Evolutionary conservation across 2,888 invertebrate genomes (phyloP), one percentile per base, ranked within the genome.

Genomic region (Elysia crispata): DNA sequence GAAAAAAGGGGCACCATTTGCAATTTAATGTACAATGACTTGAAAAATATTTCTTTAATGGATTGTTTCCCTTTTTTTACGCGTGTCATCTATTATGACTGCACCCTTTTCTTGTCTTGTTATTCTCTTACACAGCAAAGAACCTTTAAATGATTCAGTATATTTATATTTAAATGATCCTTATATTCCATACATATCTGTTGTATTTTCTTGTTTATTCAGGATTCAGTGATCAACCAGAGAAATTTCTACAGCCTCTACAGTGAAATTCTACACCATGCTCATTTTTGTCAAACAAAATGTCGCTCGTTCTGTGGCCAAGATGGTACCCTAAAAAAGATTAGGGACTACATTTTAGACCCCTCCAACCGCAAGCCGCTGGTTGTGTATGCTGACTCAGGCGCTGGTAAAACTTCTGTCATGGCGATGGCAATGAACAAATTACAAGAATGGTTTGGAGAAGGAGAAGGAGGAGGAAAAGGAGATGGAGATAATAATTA

Each of bases 301-400:
- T 89, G 89, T 80, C 85, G 86, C 62, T 83, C 86, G 1, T 91
- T 91, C 83, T 88, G 89, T 83, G 91, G 91, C 11, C 89, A 87
- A 79, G 84, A 87, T 33, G 86, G 86, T 25, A 86, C 86, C 49
- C 82, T 89, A 25, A 57, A 80, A 11, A 62, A 76, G 28, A 81
- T 78, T 15, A 82, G 79, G 57, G 80, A 49, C 33, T 82, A 82
- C 49, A 74, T 82, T 23, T 57, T 77, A 20, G 82, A 79, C 31
- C 18, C 72, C 1, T 41, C 76, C 20, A 54, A 69, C 28, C 75
- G 81, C 11, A 81, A 81, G 28, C 89, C 89, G 8, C 78, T 89
- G 15, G 83, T 88, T 1, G 85, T 90, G 28, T 83, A 88, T 83
- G 90, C 89, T 8, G 81, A 85, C 8, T 90, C 90, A 18, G 90